phyloP scores from a whole-genome alignment of 1,140 invertebrate species.

The Aphis craccivora region DNA sequence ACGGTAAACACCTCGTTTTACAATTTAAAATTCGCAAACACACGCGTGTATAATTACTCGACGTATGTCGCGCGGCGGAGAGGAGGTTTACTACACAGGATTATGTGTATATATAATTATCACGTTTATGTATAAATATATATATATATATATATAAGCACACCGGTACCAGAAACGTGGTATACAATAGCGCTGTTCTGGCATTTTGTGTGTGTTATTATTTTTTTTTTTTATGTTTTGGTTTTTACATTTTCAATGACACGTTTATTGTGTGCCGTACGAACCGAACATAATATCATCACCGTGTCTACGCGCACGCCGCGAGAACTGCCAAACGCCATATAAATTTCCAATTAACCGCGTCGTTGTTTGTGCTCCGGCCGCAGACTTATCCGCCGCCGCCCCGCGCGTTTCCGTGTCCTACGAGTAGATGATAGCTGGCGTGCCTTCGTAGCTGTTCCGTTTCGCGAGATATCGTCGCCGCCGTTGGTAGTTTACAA shows the following conservation, averaged over 20 bases:
- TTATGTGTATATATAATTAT: neutral
- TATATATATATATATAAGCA: too few relatives aligned
- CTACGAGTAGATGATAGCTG: too few relatives aligned
- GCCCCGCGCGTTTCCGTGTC: too few relatives aligned
- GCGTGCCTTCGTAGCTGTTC: neutral
- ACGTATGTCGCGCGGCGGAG: neutral
- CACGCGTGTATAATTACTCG: constrained; percentile 44
- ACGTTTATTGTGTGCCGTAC: neutral
- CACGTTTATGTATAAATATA: constrained; percentile 3
- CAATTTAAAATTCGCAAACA: constrained; percentile 53
- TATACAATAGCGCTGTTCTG: neutral
- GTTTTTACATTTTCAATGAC: neutral
- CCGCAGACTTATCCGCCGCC: neutral
- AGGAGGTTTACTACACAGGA: too few relatives aligned
- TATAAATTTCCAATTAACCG: constrained; percentile 3
- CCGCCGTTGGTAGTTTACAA: neutral
- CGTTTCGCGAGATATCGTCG: neutral
- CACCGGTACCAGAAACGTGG: neutral
- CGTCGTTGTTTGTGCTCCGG: neutral
- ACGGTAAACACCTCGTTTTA: constrained; percentile 47
- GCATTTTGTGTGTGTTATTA: neutral
- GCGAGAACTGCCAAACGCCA: neutral
- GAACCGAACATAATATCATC: too few relatives aligned
- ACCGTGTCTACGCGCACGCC: neutral
- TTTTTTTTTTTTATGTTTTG: neutral